These are phyloP conservation scores for Drosophila cyrtoloma DNA, from an alignment of 2,888 invertebrate genomes.

Conservation along the genomic window DNA sequence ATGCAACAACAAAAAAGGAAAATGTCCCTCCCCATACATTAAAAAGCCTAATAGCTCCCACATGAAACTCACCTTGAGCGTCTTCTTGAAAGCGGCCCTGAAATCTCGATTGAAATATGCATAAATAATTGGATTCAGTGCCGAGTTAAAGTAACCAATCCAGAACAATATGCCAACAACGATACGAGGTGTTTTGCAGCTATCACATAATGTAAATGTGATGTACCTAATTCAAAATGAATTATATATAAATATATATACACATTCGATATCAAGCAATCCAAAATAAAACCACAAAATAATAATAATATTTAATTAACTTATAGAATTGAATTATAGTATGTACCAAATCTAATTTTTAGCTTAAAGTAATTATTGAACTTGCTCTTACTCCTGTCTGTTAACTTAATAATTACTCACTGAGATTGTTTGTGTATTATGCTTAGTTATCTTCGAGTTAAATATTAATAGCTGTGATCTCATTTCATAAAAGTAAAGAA, in stretches of 20 bases:
- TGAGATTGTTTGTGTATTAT: neutral
- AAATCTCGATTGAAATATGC: conserved; percentile 99
- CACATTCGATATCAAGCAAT: neutral
- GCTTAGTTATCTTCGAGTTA: neutral
- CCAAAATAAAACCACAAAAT: neutral
- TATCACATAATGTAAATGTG: conserved; percentile 91
- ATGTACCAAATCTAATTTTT: neutral
- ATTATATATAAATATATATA: neutral
- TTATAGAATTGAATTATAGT: neutral
- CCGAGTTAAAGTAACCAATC: conserved; percentile 99
- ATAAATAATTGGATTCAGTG: conserved; percentile 98
- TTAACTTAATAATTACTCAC: neutral
- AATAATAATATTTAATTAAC: neutral
- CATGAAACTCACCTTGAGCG: conserved; percentile 87
- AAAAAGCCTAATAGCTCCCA: conserved; percentile 15
- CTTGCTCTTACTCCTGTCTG: neutral
- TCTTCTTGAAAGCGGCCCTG: conserved; percentile 96
- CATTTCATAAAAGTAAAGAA: neutral
- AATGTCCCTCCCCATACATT: neutral
- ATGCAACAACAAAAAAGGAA: conserved; percentile 18
- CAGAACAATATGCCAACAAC: conserved; percentile 97
- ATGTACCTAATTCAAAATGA: conserved; percentile 89
- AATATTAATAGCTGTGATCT: conserved; percentile 7
- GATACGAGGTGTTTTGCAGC: conserved; percentile 93
- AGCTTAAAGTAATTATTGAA: neutral